Evolutionary conservation across 2,113 vertebrate genomes (phyloP), one percentile per base, ranked within the genome.

Genomic region (Ciconia maguari): DNA sequence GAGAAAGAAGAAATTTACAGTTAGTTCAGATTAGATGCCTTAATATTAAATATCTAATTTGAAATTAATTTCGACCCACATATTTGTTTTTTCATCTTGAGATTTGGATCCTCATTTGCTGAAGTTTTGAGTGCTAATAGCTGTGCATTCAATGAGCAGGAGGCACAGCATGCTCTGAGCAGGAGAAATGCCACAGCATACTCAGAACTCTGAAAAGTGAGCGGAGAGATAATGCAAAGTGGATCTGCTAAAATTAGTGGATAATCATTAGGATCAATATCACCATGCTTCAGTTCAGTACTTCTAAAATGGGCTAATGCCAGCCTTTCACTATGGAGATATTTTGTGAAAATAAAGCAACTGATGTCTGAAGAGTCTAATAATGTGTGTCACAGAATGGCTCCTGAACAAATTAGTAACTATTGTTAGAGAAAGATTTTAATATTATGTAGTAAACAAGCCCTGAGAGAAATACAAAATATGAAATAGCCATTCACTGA

Each of bases 271-370:
- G 54, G 68, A 93, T 66, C 58, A 61, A 77, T 38, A 87, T 46
- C 34, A 83, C 3, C 0, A 2, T 66, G 15, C 32, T 57, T 92
- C 62, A 49, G 14, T 65, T 90, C 76, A 74, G 21, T 78, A 66
- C 15, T 77, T 91, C 62, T 54, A 54, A 77, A 81, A 16, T 55
- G 32, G 20, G 41, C 42, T 58, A 66, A 86, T 66, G 24, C 20
- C 80, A 89, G 16, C 10, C 55, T 78, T 91, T 81, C 46, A 55
- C 36, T 89, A 58, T 17, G 71, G 49, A 89, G 51, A 62, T 58
- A 52, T 42, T 87, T 92, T 84, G 52, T 71, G 64, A 92, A 83
- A 96, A 81, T 66, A 77, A 92, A 86, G 42, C n/a, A 77, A 70
- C 11, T 68, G 11, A 46, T 87, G 13, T 86, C 68, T 70, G 24